These are phyloP conservation scores for Zoanthus solanderi DNA, from an alignment of 92 coral and sea anemone species.

Conservation along the genomic window DNA sequence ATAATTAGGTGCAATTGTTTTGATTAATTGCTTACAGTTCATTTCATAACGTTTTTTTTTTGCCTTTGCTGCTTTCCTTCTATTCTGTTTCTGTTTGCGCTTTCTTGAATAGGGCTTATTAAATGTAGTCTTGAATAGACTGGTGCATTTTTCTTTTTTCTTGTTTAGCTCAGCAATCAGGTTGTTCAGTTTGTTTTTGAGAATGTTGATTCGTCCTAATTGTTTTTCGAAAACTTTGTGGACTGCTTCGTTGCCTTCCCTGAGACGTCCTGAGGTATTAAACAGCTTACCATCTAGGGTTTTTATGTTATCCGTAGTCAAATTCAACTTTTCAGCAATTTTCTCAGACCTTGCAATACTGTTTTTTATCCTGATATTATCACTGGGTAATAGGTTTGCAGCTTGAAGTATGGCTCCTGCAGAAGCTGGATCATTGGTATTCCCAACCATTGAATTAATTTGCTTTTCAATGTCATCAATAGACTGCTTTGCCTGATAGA, in stretches of 20 bases:
- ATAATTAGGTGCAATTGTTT: slow-evolving; percentile 13
- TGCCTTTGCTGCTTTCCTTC: slow-evolving; percentile 58
- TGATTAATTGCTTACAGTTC: slow-evolving; percentile 44
- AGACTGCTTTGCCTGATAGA: slow-evolving; percentile 46
- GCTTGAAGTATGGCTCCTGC: slow-evolving; percentile 62
- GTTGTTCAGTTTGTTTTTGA: slow-evolving; percentile 44
- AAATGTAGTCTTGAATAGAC: slow-evolving; percentile 57
- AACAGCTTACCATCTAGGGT: slow-evolving; percentile 39
- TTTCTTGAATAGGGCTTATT: slow-evolving; percentile 56
- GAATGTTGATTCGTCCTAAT: slow-evolving; percentile 25
- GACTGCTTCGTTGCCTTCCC: slow-evolving; percentile 48
- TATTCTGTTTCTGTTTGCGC: slow-evolving; percentile 58
- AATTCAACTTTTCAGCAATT: slow-evolving; percentile 37
- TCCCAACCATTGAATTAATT: slow-evolving; percentile 55
- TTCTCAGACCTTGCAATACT: slow-evolving; percentile 44
- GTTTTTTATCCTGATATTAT: slow-evolving; percentile 55
- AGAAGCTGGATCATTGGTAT: slow-evolving; percentile 68
- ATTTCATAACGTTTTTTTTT: slow-evolving; percentile 41
- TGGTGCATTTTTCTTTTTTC: slow-evolving; percentile 49
- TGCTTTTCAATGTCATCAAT: slow-evolving; percentile 63
- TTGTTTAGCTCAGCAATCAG: slow-evolving; percentile 42
- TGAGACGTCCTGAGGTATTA: slow-evolving; percentile 45
- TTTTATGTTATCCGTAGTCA: slow-evolving; percentile 27
- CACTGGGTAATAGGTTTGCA: slow-evolving; percentile 59
- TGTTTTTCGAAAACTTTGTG: slow-evolving; percentile 46